Evolutionary conservation across 2,888 invertebrate genomes (phyloP), one percentile per base, ranked within the genome.

Genomic region (Zelleria hepariella): DNA sequence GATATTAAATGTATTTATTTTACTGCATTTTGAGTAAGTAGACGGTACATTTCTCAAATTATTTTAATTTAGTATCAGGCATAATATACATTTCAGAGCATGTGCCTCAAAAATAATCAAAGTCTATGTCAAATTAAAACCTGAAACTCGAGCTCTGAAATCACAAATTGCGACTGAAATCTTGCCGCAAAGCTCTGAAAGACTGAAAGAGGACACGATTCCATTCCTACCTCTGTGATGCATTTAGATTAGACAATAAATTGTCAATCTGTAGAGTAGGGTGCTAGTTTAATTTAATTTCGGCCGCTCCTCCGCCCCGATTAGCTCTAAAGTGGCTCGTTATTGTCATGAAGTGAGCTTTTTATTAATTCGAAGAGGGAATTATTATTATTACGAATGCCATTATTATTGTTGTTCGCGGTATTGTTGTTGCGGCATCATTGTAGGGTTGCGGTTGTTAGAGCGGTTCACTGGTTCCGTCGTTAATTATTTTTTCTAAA

Each of bases 401-500:
- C 79, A 80, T 80, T 82, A 83, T 85, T 77, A 82, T 82, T 74
- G 72, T 63, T 73, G 72, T 2, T 82, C 82, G 78, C 67, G 65
- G 70, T 68, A 76, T 80, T 80, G 80, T 80, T 66, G 62, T 64
- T 62, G 55, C 60, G 60, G 57, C n/a, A 27, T 60, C 62, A 60
- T 66, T 61, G 64, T 64, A 67, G 74, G 72, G 75, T 67, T 71
- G 77, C 74, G 76, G 77, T 73, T 74, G 75, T 73, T 73, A 76
- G 73, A 74, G 74, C 86, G 88, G 79, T 82, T 78, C 86, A 86
- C 80, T 84, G 88, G 76, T 69, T 80, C 78, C 76, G 78, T 84
- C 80, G 75, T 87, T 88, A 88, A 87, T 88, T 88, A 88, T 85
- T 87, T 84, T 86, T 79, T 81, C 69, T 84, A 86, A 87, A 87